These are phyloP conservation scores for Drosophila ironensis DNA, from an alignment of 1,140 invertebrate species.

Conservation along the genomic window DNA sequence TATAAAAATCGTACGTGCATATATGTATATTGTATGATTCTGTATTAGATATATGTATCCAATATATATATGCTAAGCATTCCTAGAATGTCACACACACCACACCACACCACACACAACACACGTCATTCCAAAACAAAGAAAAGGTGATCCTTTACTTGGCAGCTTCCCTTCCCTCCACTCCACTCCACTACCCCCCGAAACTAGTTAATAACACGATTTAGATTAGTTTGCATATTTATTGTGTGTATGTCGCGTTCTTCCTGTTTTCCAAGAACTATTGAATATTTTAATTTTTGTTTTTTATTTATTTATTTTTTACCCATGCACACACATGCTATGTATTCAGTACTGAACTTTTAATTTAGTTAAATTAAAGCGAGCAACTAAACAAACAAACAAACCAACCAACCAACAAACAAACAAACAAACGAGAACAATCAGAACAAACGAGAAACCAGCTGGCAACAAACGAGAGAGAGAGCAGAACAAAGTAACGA, in stretches of 20 bases:
- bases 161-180: constrained; percentile 15
- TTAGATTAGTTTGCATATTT: constrained; percentile 15
- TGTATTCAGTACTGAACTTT: constrained; percentile 60
- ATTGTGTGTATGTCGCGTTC: constrained; percentile 9
- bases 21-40: constrained; percentile 24
- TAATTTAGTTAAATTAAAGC: constrained; percentile 55
- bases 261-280: neutral
- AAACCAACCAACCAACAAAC: neutral
- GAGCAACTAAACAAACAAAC: neutral
- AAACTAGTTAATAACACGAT: constrained; percentile 15
- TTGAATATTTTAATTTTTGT: too few species aligned
- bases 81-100: constrained; percentile 55
- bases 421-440: neutral
- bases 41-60: constrained; percentile 21
- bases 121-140: neutral
- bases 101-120: constrained; percentile 16
- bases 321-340: constrained; percentile 14
- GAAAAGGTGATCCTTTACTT: neutral
- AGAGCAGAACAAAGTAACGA: constrained; percentile 30
- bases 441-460: neutral
- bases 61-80: constrained; percentile 53
- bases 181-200: neutral
- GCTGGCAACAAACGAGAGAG: neutral
- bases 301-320: constrained; percentile 10
- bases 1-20: constrained; percentile 3